These are phyloP conservation scores for Cataglyphis livida DNA, from an alignment of 2,888 invertebrate genomes.

Conservation along the genomic window DNA sequence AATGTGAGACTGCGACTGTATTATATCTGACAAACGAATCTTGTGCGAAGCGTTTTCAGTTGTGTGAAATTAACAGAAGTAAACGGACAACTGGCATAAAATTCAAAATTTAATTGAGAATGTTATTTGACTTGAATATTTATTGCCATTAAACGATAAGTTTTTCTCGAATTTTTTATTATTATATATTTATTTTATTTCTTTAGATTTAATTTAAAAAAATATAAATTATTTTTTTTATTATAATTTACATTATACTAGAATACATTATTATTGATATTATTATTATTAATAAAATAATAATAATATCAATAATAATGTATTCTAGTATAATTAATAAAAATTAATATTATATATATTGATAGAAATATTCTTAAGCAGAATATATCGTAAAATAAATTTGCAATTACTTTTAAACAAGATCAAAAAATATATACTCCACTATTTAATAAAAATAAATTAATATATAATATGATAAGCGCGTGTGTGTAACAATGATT, in stretches of 20 bases:
- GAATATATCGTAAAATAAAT: not conserved
- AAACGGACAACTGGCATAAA: not conserved
- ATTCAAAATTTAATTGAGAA: not conserved
- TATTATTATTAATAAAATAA: no score
- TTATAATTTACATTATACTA: not conserved
- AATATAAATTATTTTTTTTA: not conserved
- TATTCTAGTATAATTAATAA: no score
- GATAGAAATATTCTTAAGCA: not conserved
- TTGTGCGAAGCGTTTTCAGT: not conserved
- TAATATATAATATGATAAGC: not conserved
- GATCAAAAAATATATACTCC: not conserved
- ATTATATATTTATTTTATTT: no score
- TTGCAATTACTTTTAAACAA: not conserved
- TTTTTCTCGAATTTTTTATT: not conserved
- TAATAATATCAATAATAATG: no score
- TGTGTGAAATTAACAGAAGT: conserved; percentile 1
- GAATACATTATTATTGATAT: not conserved
- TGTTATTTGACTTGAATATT: conserved; percentile 4
- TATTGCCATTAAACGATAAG: conserved; percentile 19
- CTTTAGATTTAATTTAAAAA: not conserved
- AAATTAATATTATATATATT: not conserved
- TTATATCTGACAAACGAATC: not conserved
- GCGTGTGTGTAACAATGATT: not conserved
- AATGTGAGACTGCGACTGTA: not conserved
- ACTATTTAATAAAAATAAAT: not conserved